Percentiles rank a stretch among this genome's conserved stretches.
Conservation (phyloP, 2,797 vertebrate genomes). For the Acanthis flammea region DNA sequence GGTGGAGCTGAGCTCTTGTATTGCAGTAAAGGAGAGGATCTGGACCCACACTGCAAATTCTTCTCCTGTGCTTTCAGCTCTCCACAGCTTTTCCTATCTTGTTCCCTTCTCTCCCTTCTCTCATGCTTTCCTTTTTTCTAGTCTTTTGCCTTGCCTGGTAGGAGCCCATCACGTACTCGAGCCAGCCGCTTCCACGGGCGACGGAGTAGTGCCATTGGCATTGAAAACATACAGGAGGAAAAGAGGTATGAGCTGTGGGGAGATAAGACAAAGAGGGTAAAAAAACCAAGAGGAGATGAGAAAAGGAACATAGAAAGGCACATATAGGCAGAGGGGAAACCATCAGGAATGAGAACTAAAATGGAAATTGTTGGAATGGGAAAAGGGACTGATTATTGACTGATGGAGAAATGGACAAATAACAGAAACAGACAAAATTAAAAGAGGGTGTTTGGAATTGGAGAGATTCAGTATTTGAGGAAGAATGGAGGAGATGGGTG, state of each 20-base stretch:
- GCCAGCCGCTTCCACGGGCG: conserved; percentile 66
- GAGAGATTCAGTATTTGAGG: background rate
- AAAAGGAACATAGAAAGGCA: background rate
- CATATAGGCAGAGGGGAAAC: background rate
- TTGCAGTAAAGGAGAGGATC: background rate
- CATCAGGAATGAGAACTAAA: background rate
- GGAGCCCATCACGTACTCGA: conserved; percentile 71
- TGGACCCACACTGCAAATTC: background rate
- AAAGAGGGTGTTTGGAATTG: background rate
- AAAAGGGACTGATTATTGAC: background rate
- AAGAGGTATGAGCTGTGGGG: conserved; percentile 62
- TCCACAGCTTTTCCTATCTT: background rate
- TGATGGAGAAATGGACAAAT: background rate
- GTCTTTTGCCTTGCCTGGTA: conserved; percentile 74
- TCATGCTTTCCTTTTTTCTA: conserved; percentile 58
- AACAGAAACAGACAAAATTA: background rate
- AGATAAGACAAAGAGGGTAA: background rate
- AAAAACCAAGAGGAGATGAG: background rate
- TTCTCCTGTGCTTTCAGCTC: background rate
- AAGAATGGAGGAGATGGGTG: background rate
- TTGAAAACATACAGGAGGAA: conserved; percentile 74
- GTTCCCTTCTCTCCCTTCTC: background rate
- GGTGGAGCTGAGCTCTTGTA: background rate
- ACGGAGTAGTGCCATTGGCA: conserved; percentile 74
- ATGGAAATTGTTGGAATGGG: background rate